phyloP scores from a whole-genome alignment of 2,113 vertebrate genomes.

The Chroicocephalus ridibundus region DNA sequence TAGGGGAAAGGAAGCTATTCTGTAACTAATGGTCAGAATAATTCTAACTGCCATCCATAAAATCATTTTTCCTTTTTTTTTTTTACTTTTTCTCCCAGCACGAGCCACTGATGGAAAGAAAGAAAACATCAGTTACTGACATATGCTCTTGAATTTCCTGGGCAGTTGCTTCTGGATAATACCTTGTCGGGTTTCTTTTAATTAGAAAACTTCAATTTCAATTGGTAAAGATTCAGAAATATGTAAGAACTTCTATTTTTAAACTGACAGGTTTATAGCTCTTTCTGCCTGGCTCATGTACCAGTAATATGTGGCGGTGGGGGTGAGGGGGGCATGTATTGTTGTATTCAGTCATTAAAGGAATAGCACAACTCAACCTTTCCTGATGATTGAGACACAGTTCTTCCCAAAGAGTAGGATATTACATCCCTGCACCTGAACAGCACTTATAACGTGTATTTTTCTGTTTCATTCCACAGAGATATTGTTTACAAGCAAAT shows the following conservation, averaged over 20 bases:
- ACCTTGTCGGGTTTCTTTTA: background rate
- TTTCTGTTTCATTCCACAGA: background rate
- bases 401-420: background rate
- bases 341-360: background rate
- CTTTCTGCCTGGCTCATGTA: background rate
- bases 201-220: background rate
- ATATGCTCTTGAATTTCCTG: background rate
- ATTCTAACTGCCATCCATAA: background rate
- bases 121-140: background rate
- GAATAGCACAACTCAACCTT: background rate
- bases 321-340: rapidly evolving
- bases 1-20: background rate
- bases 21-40: background rate
- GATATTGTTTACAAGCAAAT: background rate
- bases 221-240: background rate
- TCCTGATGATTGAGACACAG: background rate
- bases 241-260: background rate
- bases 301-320: rapidly evolving
- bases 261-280: background rate
- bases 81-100: background rate
- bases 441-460: background rate
- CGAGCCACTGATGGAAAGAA: background rate
- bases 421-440: background rate
- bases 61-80: background rate
- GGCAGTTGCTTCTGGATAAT: background rate